Base-by-base conservation (phyloP, 2,888 invertebrate genomes). In the Tricholauxania praeusta region DNA sequence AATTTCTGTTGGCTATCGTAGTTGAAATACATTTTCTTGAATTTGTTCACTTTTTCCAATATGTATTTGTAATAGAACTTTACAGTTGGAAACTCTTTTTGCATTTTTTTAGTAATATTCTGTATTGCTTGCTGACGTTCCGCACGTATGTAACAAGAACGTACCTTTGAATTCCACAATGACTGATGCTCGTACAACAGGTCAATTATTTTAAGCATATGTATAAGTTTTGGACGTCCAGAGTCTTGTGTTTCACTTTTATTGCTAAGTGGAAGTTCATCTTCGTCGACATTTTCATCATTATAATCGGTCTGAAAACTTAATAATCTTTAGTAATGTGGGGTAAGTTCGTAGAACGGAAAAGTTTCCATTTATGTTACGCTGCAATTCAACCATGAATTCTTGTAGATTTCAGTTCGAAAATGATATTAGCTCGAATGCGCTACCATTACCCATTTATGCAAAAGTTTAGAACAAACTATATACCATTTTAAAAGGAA, bases 141-240 rank as follows among this genome's bases (percentile, higher is more conserved):
- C 28, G 19, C 14, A 28, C 57, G 67, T 10, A 49, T 14, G 28
- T 57, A 48, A 28, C 55, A 28, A 0, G 49, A n/a, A 8, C n/a
- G 6, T 6, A 48, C 10, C 48, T 57, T 39, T 19, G 67, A 57
- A 28, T 68, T 49, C 67, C 67, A 68, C 3, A 68, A 57, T 8
- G 47, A n/a, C 1, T 55, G 67, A 19, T 67, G 67, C 32, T 67
- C 22, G 0, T 55, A 48, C 14, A 67, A 22, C 3, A 57, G 19
- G 12, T 67, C 47, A 48, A 67, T 67, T 8, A 67, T 55, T 19
- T n/a, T 55, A 48, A 47, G 57, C 15, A 67, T 39, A 57, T 67
- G 67, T 15, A 57, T 19, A 14, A 39, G 10, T 39, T 39, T 62
- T 17, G 60, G 39, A 28, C 28, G 22, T 57, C 28, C 57, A 57